Evolutionary conservation across 1,140 invertebrate species (phyloP).

Genomic region (Anthonomus grandis): DNA sequence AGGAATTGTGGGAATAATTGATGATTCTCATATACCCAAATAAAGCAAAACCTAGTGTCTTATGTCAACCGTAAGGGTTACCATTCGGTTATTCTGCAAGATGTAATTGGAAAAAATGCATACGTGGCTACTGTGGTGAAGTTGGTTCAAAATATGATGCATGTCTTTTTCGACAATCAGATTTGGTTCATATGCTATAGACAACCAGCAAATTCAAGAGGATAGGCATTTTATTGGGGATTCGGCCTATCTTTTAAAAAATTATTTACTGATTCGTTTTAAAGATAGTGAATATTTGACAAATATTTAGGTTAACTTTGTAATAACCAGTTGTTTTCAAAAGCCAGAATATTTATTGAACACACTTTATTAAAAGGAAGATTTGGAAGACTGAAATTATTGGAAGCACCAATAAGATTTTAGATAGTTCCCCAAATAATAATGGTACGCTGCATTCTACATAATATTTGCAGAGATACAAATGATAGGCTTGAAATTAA

Average conservation of each 20-base stretch:
- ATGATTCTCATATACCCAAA: too few species aligned
- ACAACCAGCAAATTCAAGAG: neutral
- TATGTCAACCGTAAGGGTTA: too few species aligned
- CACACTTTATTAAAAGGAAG: slow-evolving; percentile 1
- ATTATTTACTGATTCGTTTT: slow-evolving; percentile 3
- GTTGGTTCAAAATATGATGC: slow-evolving; percentile 3
- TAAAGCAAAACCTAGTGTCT: too few species aligned
- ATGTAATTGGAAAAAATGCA: neutral
- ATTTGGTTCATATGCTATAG: neutral
- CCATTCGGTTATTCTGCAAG: too few species aligned
- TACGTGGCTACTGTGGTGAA: neutral
- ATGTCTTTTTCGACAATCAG: neutral
- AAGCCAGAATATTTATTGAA: slow-evolving; percentile 2
- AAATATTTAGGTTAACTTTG: slow-evolving; percentile 4
- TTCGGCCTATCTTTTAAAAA: slow-evolving; percentile 4
- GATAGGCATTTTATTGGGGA: slow-evolving; percentile 8
- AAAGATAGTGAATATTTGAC: slow-evolving; percentile 4
- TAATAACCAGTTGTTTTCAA: slow-evolving; percentile 3
- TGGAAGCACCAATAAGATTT: neutral
- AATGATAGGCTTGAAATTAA: too few species aligned
- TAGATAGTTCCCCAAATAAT: slow-evolving; percentile 5
- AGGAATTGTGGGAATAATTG: too few species aligned
- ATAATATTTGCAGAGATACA: slow-evolving; percentile 8
- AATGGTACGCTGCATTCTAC: neutral
- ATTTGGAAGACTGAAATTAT: slow-evolving; percentile 7